Evolutionary conservation across 1,140 invertebrate genomes (phyloP), one percentile per base, ranked within the genome.

Genomic region (Ylistrum balloti): DNA sequence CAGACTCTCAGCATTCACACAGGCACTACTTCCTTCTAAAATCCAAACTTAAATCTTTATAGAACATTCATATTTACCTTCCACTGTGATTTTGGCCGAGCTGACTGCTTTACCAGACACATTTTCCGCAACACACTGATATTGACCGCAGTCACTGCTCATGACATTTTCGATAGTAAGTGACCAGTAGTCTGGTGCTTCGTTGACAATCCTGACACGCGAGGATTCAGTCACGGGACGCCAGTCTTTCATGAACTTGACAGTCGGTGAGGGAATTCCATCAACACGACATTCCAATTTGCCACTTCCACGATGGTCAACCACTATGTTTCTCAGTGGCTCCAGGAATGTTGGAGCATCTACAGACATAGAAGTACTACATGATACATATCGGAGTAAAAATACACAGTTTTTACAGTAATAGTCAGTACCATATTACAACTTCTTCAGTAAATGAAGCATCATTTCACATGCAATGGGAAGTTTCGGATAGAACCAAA

Each of bases 321-420:
- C 95, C 97, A 98, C 97, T 13, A 98, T 97, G 95, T 99, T 98
- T 88, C 98, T 97, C 41, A 97, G 93, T 85, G 98, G 97, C 92
- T 98, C 97, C 87, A 99, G 97, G 96, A 99, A 99, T 48, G 97
- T 97, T 0, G 99, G 99, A 96, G 98, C 98, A 95, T 99, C 99
- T 97, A 91, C 91, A 95, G 93, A 45, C 86, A 90, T 89, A 86
- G 22, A 91, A n/a, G 22, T 13, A 28, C 32, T 22, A n/a, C 20
- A 32, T 86, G 32, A 17, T 20, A 2, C 35, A 45, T 45, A 86
- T 11, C 41, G 9, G 15, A 86, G 32, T 86, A n/a, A 13, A 88
- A 41, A 45, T 13, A 45, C 17, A 45, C 20, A 45, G n/a, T n/a
- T n/a, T n/a, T n/a, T n/a, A n/a, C n/a, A n/a, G n/a, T n/a, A n/a